Base-by-base conservation (phyloP, 2,113 vertebrate genomes). In the Ochotona curzoniae region DNA sequence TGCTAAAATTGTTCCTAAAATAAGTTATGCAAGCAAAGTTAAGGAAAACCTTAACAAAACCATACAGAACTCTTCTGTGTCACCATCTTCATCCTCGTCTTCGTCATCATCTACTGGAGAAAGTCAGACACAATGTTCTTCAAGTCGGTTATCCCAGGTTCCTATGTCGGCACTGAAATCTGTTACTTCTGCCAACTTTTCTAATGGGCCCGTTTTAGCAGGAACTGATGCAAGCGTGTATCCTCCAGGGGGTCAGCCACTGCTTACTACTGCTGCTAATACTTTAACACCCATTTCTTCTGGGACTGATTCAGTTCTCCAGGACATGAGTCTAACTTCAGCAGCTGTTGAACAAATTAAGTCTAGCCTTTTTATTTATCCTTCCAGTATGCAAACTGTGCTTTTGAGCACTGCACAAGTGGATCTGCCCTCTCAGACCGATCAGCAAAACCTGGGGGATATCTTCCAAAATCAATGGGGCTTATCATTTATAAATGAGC, bases 21-120 rank as follows among this genome's bases (percentile, higher is more conserved):
- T 99, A 98, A 99, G 99, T 99, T 99, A 99, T 99, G 99, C 99
- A 99, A 99, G 99, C 98, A 99, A 99, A 99, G 99, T 99, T 98
- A 99, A 99, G 98, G 99, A 99, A 97, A 99, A 99, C 99, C 99
- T 99, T 98, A 99, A 99, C 98, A 99, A 99, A 99, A 98, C 99
- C 95, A 98, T 98, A 97, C 99, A 99, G 96, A 98, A 97, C 79
- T 98, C 98, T 54, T 97, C 98, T 47, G 96, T 97, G 80, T 97
- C 97, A 67, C 96, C 97, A 57, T 97, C 94, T 61, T 97, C 98
- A 13, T 98, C 97, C 0, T 98, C 97, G 66, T 98, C 97, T 8
- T 98, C 97, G 1, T 98, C 98, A 0, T 96, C 95, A 47, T 98
- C 98, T 83, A 93, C 98, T 10, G 98, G 98, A 83, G 98, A 98